These are phyloP conservation scores for Drosophila parvula DNA, from an alignment of 1,140 invertebrate genomes.

Conservation along the genomic window DNA sequence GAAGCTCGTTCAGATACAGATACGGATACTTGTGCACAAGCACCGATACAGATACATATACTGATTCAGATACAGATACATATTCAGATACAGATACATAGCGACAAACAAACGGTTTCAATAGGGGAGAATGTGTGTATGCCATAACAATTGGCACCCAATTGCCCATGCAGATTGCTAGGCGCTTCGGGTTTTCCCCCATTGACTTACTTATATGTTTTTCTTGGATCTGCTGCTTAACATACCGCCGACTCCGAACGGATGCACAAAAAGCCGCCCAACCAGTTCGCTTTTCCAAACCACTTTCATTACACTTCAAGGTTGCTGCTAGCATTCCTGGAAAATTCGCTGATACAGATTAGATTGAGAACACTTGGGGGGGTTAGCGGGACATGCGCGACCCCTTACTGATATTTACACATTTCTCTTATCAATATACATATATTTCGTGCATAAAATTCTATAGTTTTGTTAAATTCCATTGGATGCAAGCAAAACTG, in stretches of 20 bases:
- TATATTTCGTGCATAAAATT: background rate
- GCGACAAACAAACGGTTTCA: constrained; percentile 22
- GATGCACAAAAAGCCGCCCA: constrained; percentile 30
- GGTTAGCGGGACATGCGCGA: background rate
- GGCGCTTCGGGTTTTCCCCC: constrained; percentile 27
- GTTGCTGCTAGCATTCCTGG: background rate
- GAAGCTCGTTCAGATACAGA: constrained; percentile 20
- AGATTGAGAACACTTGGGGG: too few species aligned
- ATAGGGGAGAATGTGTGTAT: constrained; percentile 20
- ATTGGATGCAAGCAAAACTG: background rate
- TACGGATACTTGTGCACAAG: background rate
- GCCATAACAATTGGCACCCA: constrained; percentile 29
- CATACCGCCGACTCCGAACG: constrained; percentile 19
- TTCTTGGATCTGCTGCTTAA: constrained; percentile 25
- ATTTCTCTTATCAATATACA: constrained; percentile 5
- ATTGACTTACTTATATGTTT: constrained; percentile 33
- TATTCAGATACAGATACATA: constrained; percentile 12
- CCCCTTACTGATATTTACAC: background rate
- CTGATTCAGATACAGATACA: background rate
- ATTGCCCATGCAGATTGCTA: constrained; percentile 19
- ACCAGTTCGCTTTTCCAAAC: constrained; percentile 37
- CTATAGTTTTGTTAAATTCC: background rate
- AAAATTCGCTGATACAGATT: constrained; percentile 1
- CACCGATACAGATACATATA: constrained; percentile 6
- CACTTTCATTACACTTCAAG: constrained; percentile 38